Conservation (phyloP, 2,797 vertebrate genomes). For the Sphenodon punctatus region DNA sequence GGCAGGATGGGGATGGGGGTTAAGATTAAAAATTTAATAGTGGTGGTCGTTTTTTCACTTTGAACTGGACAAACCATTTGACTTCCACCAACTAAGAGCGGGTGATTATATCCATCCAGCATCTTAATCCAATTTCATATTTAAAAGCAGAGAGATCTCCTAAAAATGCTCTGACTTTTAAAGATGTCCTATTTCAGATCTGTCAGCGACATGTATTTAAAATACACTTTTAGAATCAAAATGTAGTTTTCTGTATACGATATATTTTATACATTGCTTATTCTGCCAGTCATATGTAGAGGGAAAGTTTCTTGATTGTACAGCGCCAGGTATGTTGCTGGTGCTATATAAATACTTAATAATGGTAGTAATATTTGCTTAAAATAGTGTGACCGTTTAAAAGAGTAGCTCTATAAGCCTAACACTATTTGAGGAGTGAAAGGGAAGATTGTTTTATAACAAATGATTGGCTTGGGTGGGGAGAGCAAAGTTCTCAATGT, state of each 20-base stretch:
- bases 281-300: neutral
- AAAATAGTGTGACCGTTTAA: fast-evolving
- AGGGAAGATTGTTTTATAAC: neutral
- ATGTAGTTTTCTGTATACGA: fast-evolving
- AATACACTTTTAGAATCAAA: neutral
- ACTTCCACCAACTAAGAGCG: no score
- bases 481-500: no score
- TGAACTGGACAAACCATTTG: no score
- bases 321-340: no score
- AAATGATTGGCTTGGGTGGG: no score
- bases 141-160: no score
- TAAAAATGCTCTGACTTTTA: no score
- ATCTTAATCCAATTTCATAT: no score
- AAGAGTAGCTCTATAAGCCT: neutral
- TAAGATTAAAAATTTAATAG: neutral
- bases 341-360: no score
- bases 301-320: neutral
- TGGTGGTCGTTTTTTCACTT: neutral
- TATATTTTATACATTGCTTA: neutral
- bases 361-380: neutral
- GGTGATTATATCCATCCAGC: no score
- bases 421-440: fast-evolving
- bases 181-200: neutral
- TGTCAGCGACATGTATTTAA: neutral
- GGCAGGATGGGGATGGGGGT: no score